Base-by-base conservation (phyloP, 1,140 invertebrate genomes). In the Mamestra configurata region DNA sequence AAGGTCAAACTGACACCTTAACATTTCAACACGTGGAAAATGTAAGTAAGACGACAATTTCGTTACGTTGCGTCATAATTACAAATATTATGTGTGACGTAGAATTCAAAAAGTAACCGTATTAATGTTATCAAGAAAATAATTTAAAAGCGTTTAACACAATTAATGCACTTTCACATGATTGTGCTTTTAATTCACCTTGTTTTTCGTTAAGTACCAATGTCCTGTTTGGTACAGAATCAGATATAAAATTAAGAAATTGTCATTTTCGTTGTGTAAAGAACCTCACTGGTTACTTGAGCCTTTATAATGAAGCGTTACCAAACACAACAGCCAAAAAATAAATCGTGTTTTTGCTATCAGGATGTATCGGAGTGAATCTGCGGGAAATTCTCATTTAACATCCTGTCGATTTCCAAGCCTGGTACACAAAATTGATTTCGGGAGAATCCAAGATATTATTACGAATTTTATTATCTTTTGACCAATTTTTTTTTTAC, bases 1-100 rank as follows among this genome's bases (percentile, higher is more conserved):
- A 43, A 64, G 73, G 59, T 77, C 51, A 49, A 55, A 77, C 40
- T 68, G 11, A 55, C 61, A 68, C 76, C 61, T 77, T 77, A 53
- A 68, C 51, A 80, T 53, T 66, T 68, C 49, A 73, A 73, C 40
- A 53, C 20, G 18, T 68, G 20, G 31, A 46, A 75, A 64, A 73
- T 73, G 61, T 20, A 68, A 72, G 59, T 55, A 11, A 43, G 31
- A 22, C 27, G 68, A 37, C 68, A 72, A 72, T 75, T 59, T 75
- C 37, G 37, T 24, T 72, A 11, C 27, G 40, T 76, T 61, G 51
- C 57, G 73, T 76, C 73, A 64, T 31, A 64, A 64, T 59, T 43
- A 24, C 27, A 6, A 55, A 61, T 66, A 77, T 77, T 77, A 68
- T 68, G 0, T 55, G 49, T 77, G 49, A 77, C 76, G 64, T 77